Base-by-base conservation (phyloP, 2,888 invertebrate genomes). In the Caenorhabditis sp. region DNA sequence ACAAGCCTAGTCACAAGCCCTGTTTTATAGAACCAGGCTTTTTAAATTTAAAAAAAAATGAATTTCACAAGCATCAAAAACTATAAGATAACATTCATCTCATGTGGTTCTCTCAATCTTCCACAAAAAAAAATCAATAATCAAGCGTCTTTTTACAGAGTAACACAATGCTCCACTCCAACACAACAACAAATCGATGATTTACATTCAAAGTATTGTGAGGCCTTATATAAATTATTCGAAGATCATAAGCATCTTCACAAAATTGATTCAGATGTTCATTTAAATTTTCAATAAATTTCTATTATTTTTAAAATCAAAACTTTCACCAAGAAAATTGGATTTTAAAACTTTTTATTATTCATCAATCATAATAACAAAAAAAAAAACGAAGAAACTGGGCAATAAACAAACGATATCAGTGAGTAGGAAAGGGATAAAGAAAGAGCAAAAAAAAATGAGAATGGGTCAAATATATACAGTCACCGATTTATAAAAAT, bases 151-250 rank as follows among this genome's bases (percentile, higher is more conserved):
- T 20, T 21, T 69, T 72, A 4, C 60, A 75, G 76, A 66, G 92
- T 66, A 89, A 95, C 94, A 95, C 87, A 96, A 95, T 10, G 90
- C 90, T 49, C 95, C 95, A 5, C 91, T 95, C 85, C 92, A 92
- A 70, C 74, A 5, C 26, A 53, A 1, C 69, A 78, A 43, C 91
- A 94, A 87, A 91, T 97, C 21, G 91, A 94, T 61, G 90, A 91
- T 17, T 90, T 94, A 2, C 96, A 97, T 87, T 88, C 90, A 1
- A 90, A 91, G 84, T 96, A 96, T 88, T 91, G 92, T 1, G 88
- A 91, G 17, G 91, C 91, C 4, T 90, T 97, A n/a, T 89, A 90
- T 8, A 89, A 92, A 12, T 89, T 97, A 31, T 97, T 96, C 88
- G 93, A 96, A 76, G 90, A 91, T 20, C 91, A 95, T 84, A 95